These are phyloP conservation scores for Sarcophaga subvicina DNA, from an alignment of 2,888 invertebrate genomes.

Conservation along the genomic window DNA sequence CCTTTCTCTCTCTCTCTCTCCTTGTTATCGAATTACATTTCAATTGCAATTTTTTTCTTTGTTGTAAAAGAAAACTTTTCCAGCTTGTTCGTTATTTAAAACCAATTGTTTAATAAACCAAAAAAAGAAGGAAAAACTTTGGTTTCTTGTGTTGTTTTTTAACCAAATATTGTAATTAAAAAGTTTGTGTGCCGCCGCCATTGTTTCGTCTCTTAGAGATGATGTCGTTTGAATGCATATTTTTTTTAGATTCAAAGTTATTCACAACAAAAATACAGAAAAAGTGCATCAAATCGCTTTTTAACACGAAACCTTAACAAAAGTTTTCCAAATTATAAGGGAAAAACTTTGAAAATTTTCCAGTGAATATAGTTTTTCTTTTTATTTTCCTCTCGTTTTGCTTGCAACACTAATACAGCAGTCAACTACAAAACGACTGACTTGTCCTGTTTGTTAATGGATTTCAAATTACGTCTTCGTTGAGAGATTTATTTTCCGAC, in stretches of 20 bases:
- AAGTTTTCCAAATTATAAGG: neutral
- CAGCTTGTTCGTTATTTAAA: slow-evolving; percentile 3
- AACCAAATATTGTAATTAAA: neutral
- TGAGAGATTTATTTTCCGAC: too few relatives aligned
- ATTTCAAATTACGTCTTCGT: too few relatives aligned
- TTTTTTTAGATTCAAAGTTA: neutral
- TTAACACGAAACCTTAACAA: slow-evolving; percentile 33
- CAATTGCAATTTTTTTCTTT: too few relatives aligned
- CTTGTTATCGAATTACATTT: too few relatives aligned
- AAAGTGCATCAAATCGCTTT: slow-evolving; percentile 23
- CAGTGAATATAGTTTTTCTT: neutral
- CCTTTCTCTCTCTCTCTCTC: too few relatives aligned
- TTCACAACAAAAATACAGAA: neutral
- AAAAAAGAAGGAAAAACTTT: neutral
- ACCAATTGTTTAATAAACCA: neutral
- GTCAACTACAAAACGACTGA: neutral
- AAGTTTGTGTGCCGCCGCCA: neutral
- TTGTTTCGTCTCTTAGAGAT: neutral
- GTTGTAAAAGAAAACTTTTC: neutral
- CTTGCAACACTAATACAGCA: neutral
- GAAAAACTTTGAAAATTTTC: too few relatives aligned
- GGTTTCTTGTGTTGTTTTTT: neutral
- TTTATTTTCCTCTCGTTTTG: neutral
- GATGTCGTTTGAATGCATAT: neutral
- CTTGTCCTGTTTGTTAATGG: too few relatives aligned